A percentile compares a stretch with the other conserved stretches of the same genome.
phyloP scores from a whole-genome alignment of 23 tunicate species.

The Halocynthia aurantium region DNA sequence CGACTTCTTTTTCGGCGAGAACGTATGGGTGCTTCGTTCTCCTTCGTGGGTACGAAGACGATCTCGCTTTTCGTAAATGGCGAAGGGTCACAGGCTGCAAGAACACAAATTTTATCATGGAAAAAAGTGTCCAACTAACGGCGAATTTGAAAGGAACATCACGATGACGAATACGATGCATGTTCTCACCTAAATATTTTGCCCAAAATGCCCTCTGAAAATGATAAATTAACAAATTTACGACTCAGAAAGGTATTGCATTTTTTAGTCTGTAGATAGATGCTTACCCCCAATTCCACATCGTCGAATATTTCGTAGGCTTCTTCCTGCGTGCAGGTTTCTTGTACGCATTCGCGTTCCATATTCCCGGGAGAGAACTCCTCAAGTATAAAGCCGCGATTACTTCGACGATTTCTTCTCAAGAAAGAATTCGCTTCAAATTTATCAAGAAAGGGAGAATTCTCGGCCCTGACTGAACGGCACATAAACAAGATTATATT shows the following conservation, averaged over 20 bases:
- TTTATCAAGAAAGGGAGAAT: conserved; percentile 4
- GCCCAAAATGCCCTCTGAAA: background rate
- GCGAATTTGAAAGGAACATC: background rate
- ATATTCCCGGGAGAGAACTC: background rate
- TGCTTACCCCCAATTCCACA: background rate
- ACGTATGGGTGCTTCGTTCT: background rate
- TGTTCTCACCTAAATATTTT: background rate
- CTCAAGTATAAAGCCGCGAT: background rate
- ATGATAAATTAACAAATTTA: background rate
- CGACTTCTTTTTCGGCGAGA: background rate
- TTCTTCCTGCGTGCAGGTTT: conserved; percentile 4
- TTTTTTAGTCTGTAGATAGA: background rate
- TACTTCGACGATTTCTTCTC: background rate
- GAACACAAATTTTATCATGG: background rate
- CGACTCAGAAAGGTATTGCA: too few species aligned
- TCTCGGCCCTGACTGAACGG: too few species aligned
- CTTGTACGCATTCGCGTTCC: conserved; percentile 6
- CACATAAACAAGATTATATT: too few species aligned
- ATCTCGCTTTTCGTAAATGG: background rate
- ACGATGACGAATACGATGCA: background rate
- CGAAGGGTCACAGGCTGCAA: background rate
- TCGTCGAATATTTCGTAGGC: conserved; percentile 7
- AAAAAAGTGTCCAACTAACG: background rate
- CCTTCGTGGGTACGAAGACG: too few species aligned
- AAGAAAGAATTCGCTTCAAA: background rate